These are phyloP conservation scores for Electrona antarctica DNA, from an alignment of 2,113 vertebrate species.

Conservation along the genomic window DNA sequence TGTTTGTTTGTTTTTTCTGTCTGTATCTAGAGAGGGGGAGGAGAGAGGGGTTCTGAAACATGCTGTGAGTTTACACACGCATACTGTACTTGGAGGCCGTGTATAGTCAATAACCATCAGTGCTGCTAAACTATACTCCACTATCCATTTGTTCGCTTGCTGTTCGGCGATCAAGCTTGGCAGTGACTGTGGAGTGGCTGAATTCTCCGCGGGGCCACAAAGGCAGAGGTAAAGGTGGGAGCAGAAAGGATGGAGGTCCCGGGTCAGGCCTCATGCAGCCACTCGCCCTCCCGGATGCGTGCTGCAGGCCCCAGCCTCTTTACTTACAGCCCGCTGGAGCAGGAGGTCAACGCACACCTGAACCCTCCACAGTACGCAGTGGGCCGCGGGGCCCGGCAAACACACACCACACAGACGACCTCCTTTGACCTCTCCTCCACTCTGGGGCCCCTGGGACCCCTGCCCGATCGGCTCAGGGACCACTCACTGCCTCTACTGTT, in stretches of 20 bases:
- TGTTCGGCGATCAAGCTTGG: constrained; percentile 44
- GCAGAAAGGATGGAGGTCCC: constrained; percentile 31
- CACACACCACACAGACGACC: constrained; percentile 68
- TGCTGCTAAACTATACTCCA: no score
- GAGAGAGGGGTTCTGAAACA: no score
- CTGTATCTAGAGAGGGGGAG: no score
- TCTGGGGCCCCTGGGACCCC: constrained; percentile 61
- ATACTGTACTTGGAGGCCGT: no score
- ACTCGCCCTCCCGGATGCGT: constrained; percentile 55
- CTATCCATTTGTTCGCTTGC: constrained; percentile 28
- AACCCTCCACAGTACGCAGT: constrained; percentile 58
- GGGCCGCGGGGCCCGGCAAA: constrained; percentile 58
- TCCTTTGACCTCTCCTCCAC: constrained; percentile 69
- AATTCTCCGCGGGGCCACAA: constrained; percentile 19
- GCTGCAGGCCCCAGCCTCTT: constrained; percentile 67
- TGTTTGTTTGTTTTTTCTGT: no score
- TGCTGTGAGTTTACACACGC: no score
- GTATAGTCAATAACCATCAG: no score
- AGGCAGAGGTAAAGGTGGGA: constrained; percentile 18
- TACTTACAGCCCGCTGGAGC: constrained; percentile 74
- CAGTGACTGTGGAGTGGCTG: constrained; percentile 11
- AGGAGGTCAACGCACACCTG: constrained; percentile 75
- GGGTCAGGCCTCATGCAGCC: constrained; percentile 52
- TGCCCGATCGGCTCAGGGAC: constrained; percentile 65
- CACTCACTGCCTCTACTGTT: constrained; percentile 62